Conservation (phyloP, 2,113 vertebrate genomes). For the Halcyon malimbica region DNA sequence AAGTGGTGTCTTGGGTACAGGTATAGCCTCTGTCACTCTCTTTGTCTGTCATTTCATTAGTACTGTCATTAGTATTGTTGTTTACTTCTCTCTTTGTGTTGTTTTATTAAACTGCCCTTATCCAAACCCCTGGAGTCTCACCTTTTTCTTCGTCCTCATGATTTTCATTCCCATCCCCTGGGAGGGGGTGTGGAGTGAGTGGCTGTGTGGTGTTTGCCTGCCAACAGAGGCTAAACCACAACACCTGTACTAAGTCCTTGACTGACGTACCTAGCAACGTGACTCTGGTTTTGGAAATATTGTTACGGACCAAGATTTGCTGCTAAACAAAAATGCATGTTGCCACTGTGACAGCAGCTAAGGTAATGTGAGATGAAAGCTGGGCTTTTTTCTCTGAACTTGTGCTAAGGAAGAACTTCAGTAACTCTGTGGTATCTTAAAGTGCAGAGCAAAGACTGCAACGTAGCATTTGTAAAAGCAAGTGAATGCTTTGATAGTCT, state of each 20-base stretch:
- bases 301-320: neutral
- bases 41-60: too few species aligned
- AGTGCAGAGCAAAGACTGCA: neutral
- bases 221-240: too few species aligned
- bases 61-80: too few species aligned
- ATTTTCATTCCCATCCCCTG: too few species aligned
- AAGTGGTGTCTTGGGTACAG: too few species aligned
- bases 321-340: neutral
- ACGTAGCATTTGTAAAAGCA: neutral
- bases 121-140: too few species aligned
- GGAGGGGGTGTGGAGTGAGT: too few species aligned
- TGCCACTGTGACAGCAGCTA: neutral
- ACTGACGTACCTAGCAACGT: neutral
- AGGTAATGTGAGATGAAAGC: neutral
- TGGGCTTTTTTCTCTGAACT: neutral
- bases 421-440: neutral
- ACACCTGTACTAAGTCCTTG: neutral
- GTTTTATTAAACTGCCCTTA: too few species aligned
- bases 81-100: too few species aligned
- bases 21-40: too few species aligned
- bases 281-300: neutral
- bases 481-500: neutral
- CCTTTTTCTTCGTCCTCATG: too few species aligned
- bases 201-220: too few species aligned
- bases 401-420: neutral